Percentiles rank a stretch among this genome's conserved stretches.
Evolutionary conservation across 2,113 vertebrate species (phyloP).

Genomic region (Leptosomus discolor): DNA sequence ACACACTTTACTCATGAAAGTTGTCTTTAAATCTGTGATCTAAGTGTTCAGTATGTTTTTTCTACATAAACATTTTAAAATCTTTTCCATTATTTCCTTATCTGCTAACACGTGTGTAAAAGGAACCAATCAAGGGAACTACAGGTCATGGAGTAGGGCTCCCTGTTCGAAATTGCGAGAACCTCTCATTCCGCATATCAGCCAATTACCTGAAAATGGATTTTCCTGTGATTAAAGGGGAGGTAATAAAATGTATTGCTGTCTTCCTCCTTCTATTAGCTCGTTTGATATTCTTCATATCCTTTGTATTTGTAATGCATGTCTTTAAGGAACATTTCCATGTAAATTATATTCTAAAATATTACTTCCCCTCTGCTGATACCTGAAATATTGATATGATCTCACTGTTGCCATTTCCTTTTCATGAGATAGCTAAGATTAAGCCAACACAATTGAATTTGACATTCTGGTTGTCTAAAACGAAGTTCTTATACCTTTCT

Average conservation of each 20-base stretch:
- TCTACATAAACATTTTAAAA: neutral
- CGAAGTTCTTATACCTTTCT: neutral
- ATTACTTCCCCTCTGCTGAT: conserved; percentile 1
- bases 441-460: neutral
- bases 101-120: neutral
- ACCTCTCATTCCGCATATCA: neutral
- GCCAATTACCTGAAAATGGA: conserved; percentile 4
- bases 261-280: neutral
- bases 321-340: neutral
- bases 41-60: neutral
- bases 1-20: neutral
- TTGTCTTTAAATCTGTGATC: neutral
- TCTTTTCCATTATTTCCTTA: neutral
- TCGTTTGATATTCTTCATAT: neutral
- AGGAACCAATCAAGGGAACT: neutral
- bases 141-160: neutral
- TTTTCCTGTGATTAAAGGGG: conserved; percentile 8
- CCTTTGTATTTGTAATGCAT: neutral
- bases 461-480: neutral
- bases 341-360: neutral
- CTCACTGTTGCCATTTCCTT: neutral
- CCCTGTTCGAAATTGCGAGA: neutral
- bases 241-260: neutral
- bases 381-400: neutral
- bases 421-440: neutral